Conservation (phyloP, 2,888 invertebrate species). For the Drosophila helvetica region DNA sequence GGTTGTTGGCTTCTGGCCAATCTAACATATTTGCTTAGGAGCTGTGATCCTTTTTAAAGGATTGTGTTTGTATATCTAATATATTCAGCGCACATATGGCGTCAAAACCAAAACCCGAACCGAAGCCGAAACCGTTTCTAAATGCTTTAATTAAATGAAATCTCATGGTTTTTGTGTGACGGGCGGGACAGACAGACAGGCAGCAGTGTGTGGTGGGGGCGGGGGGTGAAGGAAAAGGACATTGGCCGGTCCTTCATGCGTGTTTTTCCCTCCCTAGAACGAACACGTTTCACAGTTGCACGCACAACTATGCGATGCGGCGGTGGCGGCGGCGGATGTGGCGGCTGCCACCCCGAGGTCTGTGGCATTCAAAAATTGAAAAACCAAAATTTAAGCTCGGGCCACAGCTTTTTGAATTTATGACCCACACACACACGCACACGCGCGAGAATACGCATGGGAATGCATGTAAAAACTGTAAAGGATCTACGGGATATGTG, state of each 20-base stretch:
- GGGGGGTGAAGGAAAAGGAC: conserved; percentile 38
- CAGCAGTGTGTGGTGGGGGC: not conserved
- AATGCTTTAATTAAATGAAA: conserved; percentile 77
- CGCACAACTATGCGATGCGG: conserved; percentile 68
- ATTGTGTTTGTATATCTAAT: conserved; percentile 67
- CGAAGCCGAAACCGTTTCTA: conserved; percentile 17
- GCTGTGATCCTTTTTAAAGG: conserved; percentile 57
- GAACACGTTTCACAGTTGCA: conserved; percentile 74
- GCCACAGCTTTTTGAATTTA: conserved; percentile 77
- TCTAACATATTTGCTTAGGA: conserved; percentile 60
- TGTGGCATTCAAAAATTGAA: conserved; percentile 75
- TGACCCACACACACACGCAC: conserved; percentile 66
- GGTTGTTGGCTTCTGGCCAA: conserved; percentile 25
- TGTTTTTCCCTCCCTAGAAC: conserved; percentile 12
- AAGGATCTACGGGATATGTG: conserved; percentile 25
- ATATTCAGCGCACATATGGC: conserved; percentile 78
- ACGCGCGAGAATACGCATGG: conserved; percentile 62
- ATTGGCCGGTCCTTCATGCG: conserved; percentile 56
- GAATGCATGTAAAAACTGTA: conserved; percentile 58
- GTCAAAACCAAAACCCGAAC: conserved; percentile 62
- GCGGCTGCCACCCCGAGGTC: conserved; percentile 40
- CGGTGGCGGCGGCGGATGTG: conserved; percentile 9
- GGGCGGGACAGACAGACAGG: conserved; percentile 28
- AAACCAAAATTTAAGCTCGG: conserved; percentile 76
- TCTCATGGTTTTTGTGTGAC: conserved; percentile 71